phyloP scores from a whole-genome alignment of 2,113 vertebrate species.

The Cavia aperea region DNA sequence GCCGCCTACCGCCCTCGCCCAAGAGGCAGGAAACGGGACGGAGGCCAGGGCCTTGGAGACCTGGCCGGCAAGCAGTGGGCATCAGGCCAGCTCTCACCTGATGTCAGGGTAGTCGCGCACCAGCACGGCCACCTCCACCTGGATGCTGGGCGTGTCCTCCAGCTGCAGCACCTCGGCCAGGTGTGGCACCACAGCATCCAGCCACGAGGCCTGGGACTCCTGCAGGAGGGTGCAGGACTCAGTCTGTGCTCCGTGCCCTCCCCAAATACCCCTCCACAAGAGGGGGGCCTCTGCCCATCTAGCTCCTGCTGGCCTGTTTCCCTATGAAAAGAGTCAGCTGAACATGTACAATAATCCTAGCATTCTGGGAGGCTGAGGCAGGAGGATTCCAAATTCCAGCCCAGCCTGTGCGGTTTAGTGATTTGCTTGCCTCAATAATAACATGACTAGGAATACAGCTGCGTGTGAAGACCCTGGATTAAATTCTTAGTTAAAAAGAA shows the following conservation, averaged over 20 bases:
- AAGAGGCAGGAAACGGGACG: conserved; percentile 57
- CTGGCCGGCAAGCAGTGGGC: not conserved
- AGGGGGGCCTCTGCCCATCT: not conserved
- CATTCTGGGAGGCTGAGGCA: not conserved
- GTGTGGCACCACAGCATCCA: conserved; percentile 84
- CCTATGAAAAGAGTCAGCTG: not conserved
- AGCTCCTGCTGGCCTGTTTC: not conserved
- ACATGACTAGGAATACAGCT: not conserved
- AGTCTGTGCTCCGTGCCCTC: rapidly evolving
- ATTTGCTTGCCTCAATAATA: not conserved
- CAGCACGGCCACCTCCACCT: conserved; percentile 91
- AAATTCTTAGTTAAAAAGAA: not conserved
- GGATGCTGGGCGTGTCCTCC: conserved; percentile 88
- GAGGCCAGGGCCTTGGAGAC: conserved; percentile 24
- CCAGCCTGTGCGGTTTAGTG: not conserved
- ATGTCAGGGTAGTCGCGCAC: conserved; percentile 89
- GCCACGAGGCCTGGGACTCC: conserved; percentile 85
- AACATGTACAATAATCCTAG: not conserved
- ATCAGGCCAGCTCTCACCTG: conserved; percentile 75
- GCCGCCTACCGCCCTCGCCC: conserved; percentile 52
- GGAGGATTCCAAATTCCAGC: not conserved
- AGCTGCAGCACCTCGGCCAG: conserved; percentile 88
- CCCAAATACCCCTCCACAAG: not conserved
- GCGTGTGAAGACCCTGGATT: not conserved
- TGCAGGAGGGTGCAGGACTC: conserved; percentile 42